A percentile compares a stretch with the other conserved stretches of the same genome.
phyloP scores from a whole-genome alignment of 2,888 invertebrate genomes.

The Punctoribates punctum region DNA sequence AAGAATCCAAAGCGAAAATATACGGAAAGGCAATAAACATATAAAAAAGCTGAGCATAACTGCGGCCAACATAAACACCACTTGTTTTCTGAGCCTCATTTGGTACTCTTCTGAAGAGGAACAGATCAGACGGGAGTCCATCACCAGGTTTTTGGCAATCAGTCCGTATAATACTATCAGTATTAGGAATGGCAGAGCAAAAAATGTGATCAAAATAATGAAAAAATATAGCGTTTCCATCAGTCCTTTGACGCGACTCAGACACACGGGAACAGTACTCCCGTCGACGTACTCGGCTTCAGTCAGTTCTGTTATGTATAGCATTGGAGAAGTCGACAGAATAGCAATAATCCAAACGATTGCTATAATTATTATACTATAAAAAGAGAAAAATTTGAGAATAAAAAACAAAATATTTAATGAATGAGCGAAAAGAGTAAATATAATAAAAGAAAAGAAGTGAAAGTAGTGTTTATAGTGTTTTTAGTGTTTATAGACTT shows the following conservation, averaged over 20 bases:
- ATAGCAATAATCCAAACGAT: slow-evolving; percentile 53
- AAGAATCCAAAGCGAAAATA: slow-evolving; percentile 81
- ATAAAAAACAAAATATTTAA: background rate
- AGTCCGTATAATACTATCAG: slow-evolving; percentile 76
- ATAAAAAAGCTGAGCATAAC: slow-evolving; percentile 86
- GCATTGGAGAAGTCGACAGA: slow-evolving; percentile 64
- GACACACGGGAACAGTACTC: slow-evolving; percentile 69
- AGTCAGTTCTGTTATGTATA: slow-evolving; percentile 72
- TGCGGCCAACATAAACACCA: slow-evolving; percentile 78
- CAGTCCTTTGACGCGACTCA: slow-evolving; percentile 70
- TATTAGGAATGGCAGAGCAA: slow-evolving; percentile 74
- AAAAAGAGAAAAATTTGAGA: background rate
- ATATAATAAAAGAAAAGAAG: background rate
- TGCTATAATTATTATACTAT: slow-evolving; percentile 51
- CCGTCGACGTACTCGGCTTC: slow-evolving; percentile 70
- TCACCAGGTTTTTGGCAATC: slow-evolving; percentile 79
- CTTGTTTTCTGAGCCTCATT: slow-evolving; percentile 46
- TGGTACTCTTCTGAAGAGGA: slow-evolving; percentile 45
- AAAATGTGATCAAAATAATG: slow-evolving; percentile 74
- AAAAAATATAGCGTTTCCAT: slow-evolving; percentile 78
- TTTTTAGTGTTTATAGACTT: too few relatives aligned
- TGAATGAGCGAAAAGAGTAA: background rate
- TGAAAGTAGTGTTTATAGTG: too few relatives aligned
- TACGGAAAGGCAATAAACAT: slow-evolving; percentile 81
- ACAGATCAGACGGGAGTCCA: slow-evolving; percentile 53